These are phyloP conservation scores for Subacronicta megacephala DNA, from an alignment of 2,888 invertebrate species.

Conservation along the genomic window DNA sequence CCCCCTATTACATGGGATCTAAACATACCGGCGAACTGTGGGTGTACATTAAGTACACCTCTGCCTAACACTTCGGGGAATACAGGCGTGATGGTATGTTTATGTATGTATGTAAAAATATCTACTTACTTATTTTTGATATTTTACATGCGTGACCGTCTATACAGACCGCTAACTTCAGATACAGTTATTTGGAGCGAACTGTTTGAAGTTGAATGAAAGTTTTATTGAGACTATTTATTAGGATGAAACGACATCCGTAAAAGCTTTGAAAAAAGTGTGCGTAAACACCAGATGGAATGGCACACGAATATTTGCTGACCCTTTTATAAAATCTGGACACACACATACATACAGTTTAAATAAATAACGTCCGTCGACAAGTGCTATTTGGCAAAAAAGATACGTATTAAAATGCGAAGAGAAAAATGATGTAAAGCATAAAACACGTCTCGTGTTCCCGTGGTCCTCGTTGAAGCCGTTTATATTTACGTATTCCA, in stretches of 20 bases:
- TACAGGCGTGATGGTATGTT: too few relatives aligned
- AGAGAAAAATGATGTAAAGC: conserved; percentile 41
- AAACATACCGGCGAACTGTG: too few relatives aligned
- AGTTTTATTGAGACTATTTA: conserved; percentile 27
- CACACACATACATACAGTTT: conserved; percentile 30
- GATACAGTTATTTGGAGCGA: too few relatives aligned
- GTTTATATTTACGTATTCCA: conserved; percentile 4
- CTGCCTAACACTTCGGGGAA: too few relatives aligned
- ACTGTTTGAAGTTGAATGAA: too few relatives aligned
- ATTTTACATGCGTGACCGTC: too few relatives aligned
- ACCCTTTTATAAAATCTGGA: conserved; percentile 40
- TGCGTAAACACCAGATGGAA: conserved; percentile 41
- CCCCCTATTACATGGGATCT: too few relatives aligned
- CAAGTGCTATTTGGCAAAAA: conserved; percentile 49
- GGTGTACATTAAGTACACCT: too few relatives aligned
- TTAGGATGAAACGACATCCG: conserved; percentile 19
- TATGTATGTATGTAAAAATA: too few relatives aligned
- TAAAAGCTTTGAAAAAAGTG: conserved; percentile 16
- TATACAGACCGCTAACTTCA: too few relatives aligned
- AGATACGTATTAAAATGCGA: conserved; percentile 46
- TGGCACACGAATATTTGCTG: conserved; percentile 38
- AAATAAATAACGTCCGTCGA: conserved; percentile 51
- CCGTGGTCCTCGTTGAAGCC: conserved; percentile 1
- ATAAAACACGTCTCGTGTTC: conserved; percentile 36
- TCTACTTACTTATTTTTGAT: too few relatives aligned